These are phyloP conservation scores for Ctenodactylus gundi DNA, from an alignment of 2,113 vertebrate genomes.

Conservation along the genomic window DNA sequence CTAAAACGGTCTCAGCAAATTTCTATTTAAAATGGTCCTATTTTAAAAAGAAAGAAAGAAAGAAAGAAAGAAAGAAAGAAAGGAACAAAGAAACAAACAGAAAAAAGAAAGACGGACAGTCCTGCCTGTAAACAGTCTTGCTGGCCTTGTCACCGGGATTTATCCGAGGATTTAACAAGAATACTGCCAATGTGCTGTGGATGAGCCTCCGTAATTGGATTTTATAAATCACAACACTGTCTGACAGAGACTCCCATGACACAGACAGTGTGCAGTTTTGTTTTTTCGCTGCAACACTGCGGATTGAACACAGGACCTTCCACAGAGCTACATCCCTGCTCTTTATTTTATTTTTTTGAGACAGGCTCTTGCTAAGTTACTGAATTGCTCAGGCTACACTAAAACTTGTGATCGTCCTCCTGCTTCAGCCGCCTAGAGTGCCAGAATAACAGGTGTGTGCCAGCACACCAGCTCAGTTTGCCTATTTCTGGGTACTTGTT, in stretches of 20 bases:
- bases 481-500: neutral
- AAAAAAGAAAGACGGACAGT: too few relatives aligned
- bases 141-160: neutral
- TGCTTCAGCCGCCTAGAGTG: too few relatives aligned
- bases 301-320: too few relatives aligned
- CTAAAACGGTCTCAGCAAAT: neutral
- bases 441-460: too few relatives aligned
- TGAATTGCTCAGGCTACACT: too few relatives aligned
- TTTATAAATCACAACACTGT: neutral
- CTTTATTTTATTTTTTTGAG: too few relatives aligned
- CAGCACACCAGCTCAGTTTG: too few relatives aligned
- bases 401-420: too few relatives aligned
- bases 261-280: neutral
- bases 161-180: neutral
- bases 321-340: too few relatives aligned
- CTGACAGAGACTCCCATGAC: neutral
- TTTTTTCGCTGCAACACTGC: too few relatives aligned
- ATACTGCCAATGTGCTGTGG: neutral
- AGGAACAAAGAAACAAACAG: too few relatives aligned
- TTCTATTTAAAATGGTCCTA: neutral
- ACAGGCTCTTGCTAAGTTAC: too few relatives aligned
- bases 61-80: neutral
- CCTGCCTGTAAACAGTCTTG: neutral
- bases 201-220: neutral
- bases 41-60: neutral